These are phyloP conservation scores for Zaprionus inermis DNA, from an alignment of 1,140 invertebrate genomes.

Conservation along the genomic window DNA sequence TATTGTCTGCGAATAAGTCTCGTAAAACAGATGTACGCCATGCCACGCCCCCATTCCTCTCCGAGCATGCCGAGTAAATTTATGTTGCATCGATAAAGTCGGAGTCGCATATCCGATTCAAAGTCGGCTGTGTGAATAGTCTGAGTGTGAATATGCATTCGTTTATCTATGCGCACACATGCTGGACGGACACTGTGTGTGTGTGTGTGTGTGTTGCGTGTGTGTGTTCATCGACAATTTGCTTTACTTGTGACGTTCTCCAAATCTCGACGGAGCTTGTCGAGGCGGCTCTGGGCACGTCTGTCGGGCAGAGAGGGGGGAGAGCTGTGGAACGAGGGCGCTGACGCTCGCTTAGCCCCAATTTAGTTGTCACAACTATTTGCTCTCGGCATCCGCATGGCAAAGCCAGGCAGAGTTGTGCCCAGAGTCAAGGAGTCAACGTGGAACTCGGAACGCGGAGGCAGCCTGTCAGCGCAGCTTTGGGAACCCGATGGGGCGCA, in stretches of 20 bases:
- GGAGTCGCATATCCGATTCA: conserved; percentile 1
- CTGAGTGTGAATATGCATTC: conserved; percentile 6
- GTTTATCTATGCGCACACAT: background rate
- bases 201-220: background rate
- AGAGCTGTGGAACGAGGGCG: background rate
- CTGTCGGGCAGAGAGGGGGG: background rate
- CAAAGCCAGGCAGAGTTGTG: background rate
- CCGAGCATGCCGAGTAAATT: conserved; percentile 6
- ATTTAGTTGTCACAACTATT: conserved; percentile 58
- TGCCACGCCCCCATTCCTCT: background rate
- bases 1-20: background rate
- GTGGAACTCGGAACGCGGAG: background rate
- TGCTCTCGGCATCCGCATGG: conserved; percentile 10
- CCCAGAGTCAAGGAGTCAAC: background rate
- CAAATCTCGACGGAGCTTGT: conserved; percentile 24
- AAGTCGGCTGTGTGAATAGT: conserved; percentile 7
- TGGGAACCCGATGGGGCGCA: conserved; percentile 2
- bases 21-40: background rate
- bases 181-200: background rate
- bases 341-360: conserved; percentile 45
- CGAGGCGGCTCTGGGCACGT: background rate
- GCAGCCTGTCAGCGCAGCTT: conserved; percentile 27
- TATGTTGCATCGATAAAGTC: conserved; percentile 10
- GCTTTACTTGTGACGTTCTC: conserved; percentile 21
- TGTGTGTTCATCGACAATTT: conserved; percentile 20